A percentile compares a stretch with the other conserved stretches of the same genome.
Conservation (phyloP, 2,888 invertebrate species). For the Zhuqinia jingwanae region DNA sequence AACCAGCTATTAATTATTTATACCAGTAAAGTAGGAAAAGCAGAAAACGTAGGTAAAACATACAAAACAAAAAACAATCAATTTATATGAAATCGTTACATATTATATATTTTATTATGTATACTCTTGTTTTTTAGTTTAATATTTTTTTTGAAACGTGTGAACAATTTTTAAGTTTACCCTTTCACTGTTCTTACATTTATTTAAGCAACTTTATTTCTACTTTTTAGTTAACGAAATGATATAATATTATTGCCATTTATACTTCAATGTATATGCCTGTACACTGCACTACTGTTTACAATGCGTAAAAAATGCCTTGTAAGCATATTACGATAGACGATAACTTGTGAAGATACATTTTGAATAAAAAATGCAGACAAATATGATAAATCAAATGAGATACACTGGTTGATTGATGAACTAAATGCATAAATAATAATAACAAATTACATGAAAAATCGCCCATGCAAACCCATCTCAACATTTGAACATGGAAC, state of each 20-base stretch:
- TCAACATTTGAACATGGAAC: too few species aligned
- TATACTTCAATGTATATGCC: constrained; percentile 2
- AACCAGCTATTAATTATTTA: constrained; percentile 28
- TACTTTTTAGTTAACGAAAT: constrained; percentile 33
- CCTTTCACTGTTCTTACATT: background rate
- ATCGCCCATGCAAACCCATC: too few species aligned
- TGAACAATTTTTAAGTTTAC: constrained; percentile 7
- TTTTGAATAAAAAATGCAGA: background rate
- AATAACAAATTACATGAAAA: too few species aligned
- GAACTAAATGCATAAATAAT: too few species aligned
- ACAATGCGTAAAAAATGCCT: constrained; percentile 32
- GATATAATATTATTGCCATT: constrained; percentile 26
- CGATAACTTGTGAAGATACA: background rate
- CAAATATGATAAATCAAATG: too few species aligned
- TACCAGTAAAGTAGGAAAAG: constrained; percentile 18
- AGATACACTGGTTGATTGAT: too few species aligned
- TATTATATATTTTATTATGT: constrained; percentile 39
- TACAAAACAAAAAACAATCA: constrained; percentile 30
- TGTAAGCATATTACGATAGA: constrained; percentile 1
- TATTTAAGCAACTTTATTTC: background rate
- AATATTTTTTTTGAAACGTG: constrained; percentile 16
- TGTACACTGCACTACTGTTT: too few species aligned
- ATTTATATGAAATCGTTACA: constrained; percentile 36
- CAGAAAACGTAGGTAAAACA: constrained; percentile 4
- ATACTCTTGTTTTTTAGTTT: constrained; percentile 46